These are phyloP conservation scores for Equus quagga DNA, from an alignment of 2,113 vertebrate genomes.

Conservation along the genomic window DNA sequence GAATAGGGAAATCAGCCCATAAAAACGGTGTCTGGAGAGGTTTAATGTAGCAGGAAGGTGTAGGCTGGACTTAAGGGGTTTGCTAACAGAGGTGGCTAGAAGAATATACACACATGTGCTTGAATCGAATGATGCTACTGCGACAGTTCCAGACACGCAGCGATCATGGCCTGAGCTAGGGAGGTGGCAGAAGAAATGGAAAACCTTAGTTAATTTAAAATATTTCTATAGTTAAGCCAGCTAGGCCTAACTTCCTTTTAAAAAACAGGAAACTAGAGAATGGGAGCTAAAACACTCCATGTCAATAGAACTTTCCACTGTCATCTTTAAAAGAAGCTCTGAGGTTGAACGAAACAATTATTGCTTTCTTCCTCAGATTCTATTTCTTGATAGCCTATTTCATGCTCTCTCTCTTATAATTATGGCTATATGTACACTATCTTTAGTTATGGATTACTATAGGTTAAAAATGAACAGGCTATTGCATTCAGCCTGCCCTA, in stretches of 20 bases:
- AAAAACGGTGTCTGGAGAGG: background rate
- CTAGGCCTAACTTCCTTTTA: background rate
- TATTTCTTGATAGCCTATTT: background rate
- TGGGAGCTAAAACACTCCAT: background rate
- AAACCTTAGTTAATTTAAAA: constrained; percentile 25
- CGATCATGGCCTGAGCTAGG: background rate
- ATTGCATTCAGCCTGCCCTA: background rate
- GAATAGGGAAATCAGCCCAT: background rate
- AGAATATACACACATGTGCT: background rate
- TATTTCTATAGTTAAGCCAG: background rate
- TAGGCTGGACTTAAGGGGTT: background rate
- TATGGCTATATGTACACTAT: background rate
- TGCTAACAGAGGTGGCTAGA: background rate
- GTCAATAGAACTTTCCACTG: background rate
- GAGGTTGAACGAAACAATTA: background rate
- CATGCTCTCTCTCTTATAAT: background rate
- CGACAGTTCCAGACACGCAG: background rate
- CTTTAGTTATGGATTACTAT: background rate
- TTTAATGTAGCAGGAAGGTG: background rate
- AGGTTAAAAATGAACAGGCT: background rate
- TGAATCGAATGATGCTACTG: background rate
- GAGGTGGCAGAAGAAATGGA: background rate
- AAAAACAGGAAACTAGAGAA: background rate
- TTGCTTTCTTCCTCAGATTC: background rate
- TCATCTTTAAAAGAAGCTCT: constrained; percentile 39